Conservation (phyloP, 2,113 vertebrate genomes). For the Tonatia bakeri region DNA sequence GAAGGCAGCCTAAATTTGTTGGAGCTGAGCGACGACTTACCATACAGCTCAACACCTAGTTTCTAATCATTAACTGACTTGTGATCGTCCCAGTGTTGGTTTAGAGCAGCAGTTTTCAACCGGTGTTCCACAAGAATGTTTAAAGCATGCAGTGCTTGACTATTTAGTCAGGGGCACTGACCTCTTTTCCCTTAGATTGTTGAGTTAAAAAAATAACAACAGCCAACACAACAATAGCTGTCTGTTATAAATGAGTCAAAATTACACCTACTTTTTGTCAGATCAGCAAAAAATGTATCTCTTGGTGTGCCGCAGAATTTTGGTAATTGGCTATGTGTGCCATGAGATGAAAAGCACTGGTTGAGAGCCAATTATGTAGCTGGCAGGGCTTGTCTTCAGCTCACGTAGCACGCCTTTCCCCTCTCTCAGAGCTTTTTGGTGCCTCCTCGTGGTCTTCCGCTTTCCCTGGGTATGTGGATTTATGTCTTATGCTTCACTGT, state of each 20-base stretch:
- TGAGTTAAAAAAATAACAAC: not conserved
- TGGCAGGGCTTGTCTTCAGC: not conserved
- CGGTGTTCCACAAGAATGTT: too few relatives aligned
- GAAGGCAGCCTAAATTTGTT: not conserved
- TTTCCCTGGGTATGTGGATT: not conserved
- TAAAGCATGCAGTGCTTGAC: too few relatives aligned
- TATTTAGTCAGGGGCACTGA: too few relatives aligned
- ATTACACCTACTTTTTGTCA: not conserved
- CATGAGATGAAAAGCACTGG: not conserved
- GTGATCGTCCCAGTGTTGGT: not conserved
- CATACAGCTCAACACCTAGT: not conserved
- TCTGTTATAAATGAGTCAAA: not conserved
- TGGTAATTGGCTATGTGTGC: too few relatives aligned
- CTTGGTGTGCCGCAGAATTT: not conserved
- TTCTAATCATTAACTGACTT: constrained; percentile 1
- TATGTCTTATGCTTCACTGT: not conserved
- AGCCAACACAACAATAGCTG: not conserved
- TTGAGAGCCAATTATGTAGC: not conserved
- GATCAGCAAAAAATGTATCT: not conserved
- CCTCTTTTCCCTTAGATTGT: too few relatives aligned
- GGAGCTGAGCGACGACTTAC: not conserved
- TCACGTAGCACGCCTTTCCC: not conserved
- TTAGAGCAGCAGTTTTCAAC: not conserved
- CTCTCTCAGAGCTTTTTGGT: not conserved
- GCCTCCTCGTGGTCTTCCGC: not conserved